A percentile compares a stretch with the other conserved stretches of the same genome.
phyloP scores from a whole-genome alignment of 2,888 invertebrate species.

The Sarcophaga rosellei region DNA sequence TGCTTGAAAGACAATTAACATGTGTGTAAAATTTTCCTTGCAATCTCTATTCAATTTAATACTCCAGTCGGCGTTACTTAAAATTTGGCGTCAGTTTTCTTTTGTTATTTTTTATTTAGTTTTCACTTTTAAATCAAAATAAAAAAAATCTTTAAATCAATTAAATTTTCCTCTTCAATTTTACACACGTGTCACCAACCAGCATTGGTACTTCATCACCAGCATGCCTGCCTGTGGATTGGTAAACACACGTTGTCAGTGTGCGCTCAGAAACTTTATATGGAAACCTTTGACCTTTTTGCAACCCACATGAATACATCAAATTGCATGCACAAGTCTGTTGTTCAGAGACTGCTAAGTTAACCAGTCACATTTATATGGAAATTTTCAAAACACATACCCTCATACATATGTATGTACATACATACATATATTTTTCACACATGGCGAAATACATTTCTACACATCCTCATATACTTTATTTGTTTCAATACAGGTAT shows the following conservation, averaged over 20 bases:
- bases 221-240: background rate
- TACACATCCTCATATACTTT: background rate
- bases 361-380: slow-evolving; percentile 7
- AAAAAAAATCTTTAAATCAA: slow-evolving; percentile 31
- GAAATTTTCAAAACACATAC: slow-evolving; percentile 9
- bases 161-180: slow-evolving; percentile 28
- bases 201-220: background rate
- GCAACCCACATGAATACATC: slow-evolving; percentile 17
- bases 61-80: background rate
- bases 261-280: background rate
- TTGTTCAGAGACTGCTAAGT: background rate
- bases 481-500: background rate
- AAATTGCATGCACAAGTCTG: slow-evolving; percentile 34
- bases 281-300: slow-evolving; percentile 51
- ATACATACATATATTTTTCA: background rate
- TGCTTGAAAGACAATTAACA: no score
- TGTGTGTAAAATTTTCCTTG: no score
- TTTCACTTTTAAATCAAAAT: background rate
- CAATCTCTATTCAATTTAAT: no score
- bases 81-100: background rate
- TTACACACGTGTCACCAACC: slow-evolving; percentile 32
- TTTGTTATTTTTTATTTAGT: background rate
- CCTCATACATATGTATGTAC: background rate
- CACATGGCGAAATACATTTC: slow-evolving; percentile 18
- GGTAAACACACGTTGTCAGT: background rate